phyloP scores from a whole-genome alignment of 2,888 invertebrate species.

The Polydrusus pterygomalis region DNA sequence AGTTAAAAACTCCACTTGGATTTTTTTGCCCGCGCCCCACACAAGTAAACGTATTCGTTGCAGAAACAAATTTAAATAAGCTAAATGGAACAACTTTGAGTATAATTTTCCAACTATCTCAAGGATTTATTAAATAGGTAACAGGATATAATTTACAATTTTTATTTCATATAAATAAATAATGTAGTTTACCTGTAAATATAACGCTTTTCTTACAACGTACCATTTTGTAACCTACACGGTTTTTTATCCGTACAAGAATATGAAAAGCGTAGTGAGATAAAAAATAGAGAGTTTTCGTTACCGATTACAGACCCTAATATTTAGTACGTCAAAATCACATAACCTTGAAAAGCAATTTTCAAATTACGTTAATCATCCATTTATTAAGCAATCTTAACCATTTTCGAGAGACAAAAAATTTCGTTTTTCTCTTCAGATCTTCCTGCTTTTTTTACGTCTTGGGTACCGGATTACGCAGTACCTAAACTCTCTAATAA shows the following conservation, averaged over 20 bases:
- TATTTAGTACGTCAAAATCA: too few species aligned
- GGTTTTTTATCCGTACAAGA: constrained; percentile 40
- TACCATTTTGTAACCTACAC: constrained; percentile 59
- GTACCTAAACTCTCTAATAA: too few species aligned
- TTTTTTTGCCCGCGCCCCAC: constrained; percentile 31
- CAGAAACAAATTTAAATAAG: constrained; percentile 28
- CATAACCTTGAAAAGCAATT: too few species aligned
- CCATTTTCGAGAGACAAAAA: too few species aligned
- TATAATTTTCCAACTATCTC: constrained; percentile 54
- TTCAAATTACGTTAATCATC: too few species aligned
- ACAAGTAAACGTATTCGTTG: constrained; percentile 18
- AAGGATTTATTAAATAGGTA: constrained; percentile 57
- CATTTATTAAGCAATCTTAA: too few species aligned
- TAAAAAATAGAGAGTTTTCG: constrained; percentile 7
- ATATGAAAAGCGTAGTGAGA: constrained; percentile 46
- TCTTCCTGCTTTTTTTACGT: too few species aligned
- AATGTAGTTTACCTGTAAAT: constrained; percentile 53
- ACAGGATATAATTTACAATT: constrained; percentile 57
- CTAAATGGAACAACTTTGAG: constrained; percentile 31
- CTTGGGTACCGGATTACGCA: too few species aligned
- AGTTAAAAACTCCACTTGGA: constrained; percentile 16
- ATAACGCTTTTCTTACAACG: constrained; percentile 46
- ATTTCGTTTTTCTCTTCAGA: too few species aligned
- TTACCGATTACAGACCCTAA: too few species aligned
- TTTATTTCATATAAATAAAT: constrained; percentile 51